Evolutionary conservation across 2,113 vertebrate species (phyloP).

Genomic region (Siniperca knerii): DNA sequence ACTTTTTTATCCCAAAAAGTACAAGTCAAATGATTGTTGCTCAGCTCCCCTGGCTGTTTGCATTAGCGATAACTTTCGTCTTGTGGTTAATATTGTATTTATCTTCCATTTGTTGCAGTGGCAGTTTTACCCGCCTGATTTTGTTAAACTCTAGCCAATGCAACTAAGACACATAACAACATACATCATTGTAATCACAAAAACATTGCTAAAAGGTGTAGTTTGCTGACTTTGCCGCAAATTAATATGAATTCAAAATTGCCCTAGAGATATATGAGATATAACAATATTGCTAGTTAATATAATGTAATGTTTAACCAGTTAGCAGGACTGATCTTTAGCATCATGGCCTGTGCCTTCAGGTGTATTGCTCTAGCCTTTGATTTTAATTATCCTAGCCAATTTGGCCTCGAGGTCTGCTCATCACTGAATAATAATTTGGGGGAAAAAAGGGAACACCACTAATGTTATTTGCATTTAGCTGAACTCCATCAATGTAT

Average conservation of each 20-base stretch:
- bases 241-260: background rate
- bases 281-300: background rate
- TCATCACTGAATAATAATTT: conserved; percentile 6
- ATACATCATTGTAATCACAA: background rate
- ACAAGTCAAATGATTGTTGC: background rate
- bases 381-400: conserved; percentile 8
- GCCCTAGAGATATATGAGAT: background rate
- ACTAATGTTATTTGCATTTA: conserved; percentile 5
- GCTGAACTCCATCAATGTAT: background rate
- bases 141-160: background rate
- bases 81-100: background rate
- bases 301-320: conserved; percentile 2
- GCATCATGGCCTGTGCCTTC: background rate
- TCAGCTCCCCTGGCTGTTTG: background rate
- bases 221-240: background rate
- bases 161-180: background rate
- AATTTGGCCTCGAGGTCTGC: conserved; percentile 1
- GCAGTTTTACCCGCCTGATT: background rate
- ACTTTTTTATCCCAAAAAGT: background rate
- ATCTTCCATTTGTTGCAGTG: background rate
- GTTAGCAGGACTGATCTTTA: background rate
- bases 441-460: background rate
- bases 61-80: background rate
- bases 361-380: conserved; percentile 1
- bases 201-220: background rate